Base-by-base conservation (phyloP, 2,888 invertebrate species). In the Ernsta delagoae region DNA sequence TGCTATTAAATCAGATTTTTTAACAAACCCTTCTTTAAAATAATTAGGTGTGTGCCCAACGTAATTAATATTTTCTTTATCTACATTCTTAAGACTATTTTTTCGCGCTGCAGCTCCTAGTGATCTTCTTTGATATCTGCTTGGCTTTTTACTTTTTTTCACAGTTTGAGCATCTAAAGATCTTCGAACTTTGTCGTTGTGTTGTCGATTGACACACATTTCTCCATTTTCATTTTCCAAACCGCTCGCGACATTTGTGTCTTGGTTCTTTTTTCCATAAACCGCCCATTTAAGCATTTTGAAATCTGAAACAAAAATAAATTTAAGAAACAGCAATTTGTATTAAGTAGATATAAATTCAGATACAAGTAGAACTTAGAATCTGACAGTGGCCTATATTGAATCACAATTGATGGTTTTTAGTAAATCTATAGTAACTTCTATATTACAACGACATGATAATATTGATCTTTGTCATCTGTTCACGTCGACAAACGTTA, bases 261-360 rank as follows among this genome's bases (percentile, higher is more conserved):
- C 89, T 81, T 90, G 90, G 70, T 87, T 92, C 73, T 92, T 93
- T 77, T 92, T 91, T 72, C 85, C 89, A 73, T 92, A 92, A 9
- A 95, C 94, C 65, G 95, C 94, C 95, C 95, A 95, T 93, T 95
- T 95, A 78, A 95, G 87, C 95, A 95, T 95, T 79, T 83, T 93
- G 74, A 67, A 31, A 79, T 76, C 92, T 92, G 89, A 9, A 89
- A 92, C 75, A 76, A 83, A 71, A 61, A 72, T 54, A 43, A n/a
- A 36, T 2, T 8, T 3, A 24, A 24, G 24, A 24, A 24, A n/a
- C n/a, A n/a, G n/a, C n/a, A n/a, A n/a, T n/a, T n/a, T n/a, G n/a
- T n/a, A n/a, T n/a, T n/a, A n/a, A n/a, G n/a, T n/a, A n/a, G 54
- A 8, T 56, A 64, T 43, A 39, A 39, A 39, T n/a, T n/a, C n/a